Evolutionary conservation across 1,140 invertebrate genomes (phyloP), one percentile per base, ranked within the genome.

Genomic region (Portunus trituberculatus): DNA sequence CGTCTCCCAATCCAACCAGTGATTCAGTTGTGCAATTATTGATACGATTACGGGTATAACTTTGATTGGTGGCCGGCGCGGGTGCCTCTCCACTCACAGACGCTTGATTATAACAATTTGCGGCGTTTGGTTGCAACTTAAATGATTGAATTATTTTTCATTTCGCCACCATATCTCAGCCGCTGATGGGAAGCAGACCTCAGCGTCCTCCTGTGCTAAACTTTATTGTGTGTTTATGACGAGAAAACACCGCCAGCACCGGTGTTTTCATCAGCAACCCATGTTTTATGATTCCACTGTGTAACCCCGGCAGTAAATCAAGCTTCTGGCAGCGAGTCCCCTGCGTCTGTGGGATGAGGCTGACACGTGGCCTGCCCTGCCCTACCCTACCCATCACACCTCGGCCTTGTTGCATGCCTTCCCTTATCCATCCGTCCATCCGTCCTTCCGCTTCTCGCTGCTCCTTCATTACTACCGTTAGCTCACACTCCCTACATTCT

Each of bases 31-130:
- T 45, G 67, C 91, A 92, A 92, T 92, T 92, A 92, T 83, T 92
- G 91, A 92, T 92, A 92, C 91, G 39, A 92, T 92, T 92, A 92
- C 83, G 82, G 91, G 91, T 92, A 84, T 92, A 92, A 29, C 91
- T 92, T 32, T 82, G 91, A 92, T 82, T 92, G 91, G 29, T 45
- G 91, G 91, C 76, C 46, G 29, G 31, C 28, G 8, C 20, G 31
- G 91, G 31, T 92, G 6, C 32, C 91, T 83, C 76, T 39, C 52
- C 45, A 39, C 76, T 92, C 83, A 92, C 83, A 92, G 76, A 14
- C 76, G 76, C 76, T n/a, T 91, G 52, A 92, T 92, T 92, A 92
- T 84, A 92, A 39, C 76, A n/a, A 92, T 92, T 84, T 39, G 67
- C 12, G 14, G 28, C 14, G 76, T 84, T 32, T 48, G 76, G 90